Conservation (phyloP, 2,113 vertebrate species). For the Plestiodon gilberti region DNA sequence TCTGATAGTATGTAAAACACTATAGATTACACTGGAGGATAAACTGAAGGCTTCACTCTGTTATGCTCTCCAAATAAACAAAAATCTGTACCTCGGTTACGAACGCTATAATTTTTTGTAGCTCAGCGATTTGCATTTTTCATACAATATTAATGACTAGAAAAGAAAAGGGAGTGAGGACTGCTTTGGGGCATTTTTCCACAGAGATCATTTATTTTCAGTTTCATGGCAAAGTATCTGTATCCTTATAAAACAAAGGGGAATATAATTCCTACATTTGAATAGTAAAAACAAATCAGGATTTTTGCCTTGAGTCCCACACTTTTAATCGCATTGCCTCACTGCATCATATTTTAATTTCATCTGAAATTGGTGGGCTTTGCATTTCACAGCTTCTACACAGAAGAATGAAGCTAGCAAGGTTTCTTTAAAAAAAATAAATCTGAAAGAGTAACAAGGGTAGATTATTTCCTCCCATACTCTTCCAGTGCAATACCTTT, state of each 20-base stretch:
- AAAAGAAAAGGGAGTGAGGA: constrained; percentile 1
- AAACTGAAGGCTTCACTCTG: constrained; percentile 62
- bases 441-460: not conserved
- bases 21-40: constrained; percentile 52
- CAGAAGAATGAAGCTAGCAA: not conserved
- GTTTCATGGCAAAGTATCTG: constrained; percentile 40
- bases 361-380: not conserved
- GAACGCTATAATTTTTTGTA: constrained; percentile 49
- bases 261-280: constrained; percentile 23
- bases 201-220: constrained; percentile 25
- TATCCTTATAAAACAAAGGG: not conserved
- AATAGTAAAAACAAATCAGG: constrained; percentile 26
- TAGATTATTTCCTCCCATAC: not conserved
- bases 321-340: constrained; percentile 6
- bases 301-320: not conserved
- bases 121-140: constrained; percentile 60
- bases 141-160: constrained; percentile 40
- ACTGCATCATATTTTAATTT: constrained; percentile 10
- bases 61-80: constrained; percentile 63
- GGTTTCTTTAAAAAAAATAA: too few species aligned
- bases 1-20: constrained; percentile 41
- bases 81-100: constrained; percentile 56
- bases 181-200: constrained; percentile 41
- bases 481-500: too few species aligned
- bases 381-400: not conserved